Evolutionary conservation across 2,113 vertebrate species (phyloP).

Genomic region (Lasiurus borealis): DNA sequence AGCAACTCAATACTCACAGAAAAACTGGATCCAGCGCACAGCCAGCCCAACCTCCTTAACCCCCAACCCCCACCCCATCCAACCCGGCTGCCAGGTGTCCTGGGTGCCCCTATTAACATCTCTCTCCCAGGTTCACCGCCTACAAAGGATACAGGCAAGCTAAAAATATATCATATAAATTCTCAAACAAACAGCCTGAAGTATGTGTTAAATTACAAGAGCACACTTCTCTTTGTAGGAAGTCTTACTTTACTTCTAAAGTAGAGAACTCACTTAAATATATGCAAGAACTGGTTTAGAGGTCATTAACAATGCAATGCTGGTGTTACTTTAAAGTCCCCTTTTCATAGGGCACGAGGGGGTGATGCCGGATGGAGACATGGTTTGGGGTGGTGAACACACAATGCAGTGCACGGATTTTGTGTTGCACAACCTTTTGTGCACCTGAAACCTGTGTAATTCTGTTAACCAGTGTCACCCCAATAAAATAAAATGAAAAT

Average conservation of each 20-base stretch:
- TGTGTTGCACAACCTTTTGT: not conserved
- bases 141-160: not conserved
- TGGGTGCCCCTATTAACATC: too few relatives aligned
- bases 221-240: not conserved
- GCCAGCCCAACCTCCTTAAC: too few relatives aligned
- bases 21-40: not conserved
- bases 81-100: too few relatives aligned
- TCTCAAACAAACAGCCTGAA: slow-evolving; percentile 35
- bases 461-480: not conserved
- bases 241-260: not conserved
- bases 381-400: not conserved
- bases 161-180: not conserved
- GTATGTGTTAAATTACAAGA: slow-evolving; percentile 22
- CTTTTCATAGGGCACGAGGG: not conserved
- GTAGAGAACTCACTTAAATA: slow-evolving; percentile 34
- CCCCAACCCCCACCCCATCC: too few relatives aligned
- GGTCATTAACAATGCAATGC: not conserved
- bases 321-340: slow-evolving; percentile 13
- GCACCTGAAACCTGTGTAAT: not conserved
- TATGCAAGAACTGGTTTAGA: slow-evolving; percentile 8
- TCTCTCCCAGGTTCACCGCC: too few relatives aligned
- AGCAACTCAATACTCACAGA: not conserved
- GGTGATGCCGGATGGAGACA: not conserved
- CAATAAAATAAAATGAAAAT: not conserved
- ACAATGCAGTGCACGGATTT: not conserved